Conservation (phyloP, 2,888 invertebrate species). For the Lypha dubia region DNA sequence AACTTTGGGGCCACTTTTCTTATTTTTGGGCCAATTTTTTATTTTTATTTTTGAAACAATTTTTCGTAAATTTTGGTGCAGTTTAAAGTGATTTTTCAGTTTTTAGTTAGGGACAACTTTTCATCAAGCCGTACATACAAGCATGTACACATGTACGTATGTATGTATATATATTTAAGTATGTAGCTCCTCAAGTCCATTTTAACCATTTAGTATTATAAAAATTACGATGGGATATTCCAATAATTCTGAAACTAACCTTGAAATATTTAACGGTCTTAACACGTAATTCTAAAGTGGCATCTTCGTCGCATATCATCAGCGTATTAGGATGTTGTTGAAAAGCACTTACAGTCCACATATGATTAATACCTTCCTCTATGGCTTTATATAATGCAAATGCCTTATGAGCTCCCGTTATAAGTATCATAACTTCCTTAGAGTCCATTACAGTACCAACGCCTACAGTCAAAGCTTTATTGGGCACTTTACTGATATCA, state of each 20-base stretch:
- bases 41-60: too few species aligned
- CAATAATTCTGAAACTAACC: conserved; percentile 85
- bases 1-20: too few species aligned
- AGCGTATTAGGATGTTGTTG: conserved; percentile 96
- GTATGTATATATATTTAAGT: not conserved
- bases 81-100: too few species aligned
- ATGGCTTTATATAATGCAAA: conserved; percentile 98
- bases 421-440: conserved; percentile 98
- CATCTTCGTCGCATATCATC: conserved; percentile 98
- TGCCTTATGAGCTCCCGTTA: conserved; percentile 98
- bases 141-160: not conserved
- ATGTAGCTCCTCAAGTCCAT: not conserved
- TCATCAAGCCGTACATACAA: too few species aligned
- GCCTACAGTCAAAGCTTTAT: conserved; percentile 97
- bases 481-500: conserved; percentile 96
- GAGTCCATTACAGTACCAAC: conserved; percentile 99
- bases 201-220: not conserved
- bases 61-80: too few species aligned
- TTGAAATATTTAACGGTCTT: conserved; percentile 99
- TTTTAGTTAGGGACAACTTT: too few species aligned
- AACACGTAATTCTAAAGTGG: conserved; percentile 97
- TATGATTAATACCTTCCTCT: conserved; percentile 99
- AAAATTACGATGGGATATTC: not conserved
- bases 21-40: too few species aligned
- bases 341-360: conserved; percentile 99